Conservation (phyloP, 2,797 vertebrate genomes). For the Smutsia gigantea region DNA sequence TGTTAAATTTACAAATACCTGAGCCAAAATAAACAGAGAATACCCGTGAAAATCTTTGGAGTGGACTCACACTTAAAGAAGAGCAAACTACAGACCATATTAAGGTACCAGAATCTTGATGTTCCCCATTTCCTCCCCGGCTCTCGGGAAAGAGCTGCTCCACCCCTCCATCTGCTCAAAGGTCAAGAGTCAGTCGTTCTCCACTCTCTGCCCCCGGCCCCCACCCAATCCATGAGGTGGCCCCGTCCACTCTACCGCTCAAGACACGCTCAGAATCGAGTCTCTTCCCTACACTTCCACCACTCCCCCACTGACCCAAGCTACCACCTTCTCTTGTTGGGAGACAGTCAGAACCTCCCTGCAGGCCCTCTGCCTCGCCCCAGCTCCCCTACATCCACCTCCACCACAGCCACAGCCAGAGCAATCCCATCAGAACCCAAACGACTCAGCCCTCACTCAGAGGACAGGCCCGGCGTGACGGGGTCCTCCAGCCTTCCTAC, state of each 20-base stretch:
- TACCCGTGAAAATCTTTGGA: neutral
- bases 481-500: neutral
- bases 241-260: neutral
- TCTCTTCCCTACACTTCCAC: neutral
- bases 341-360: neutral
- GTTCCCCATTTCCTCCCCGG: neutral
- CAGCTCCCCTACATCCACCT: neutral
- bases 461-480: neutral
- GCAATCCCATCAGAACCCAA: neutral
- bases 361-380: neutral
- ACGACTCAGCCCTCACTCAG: neutral
- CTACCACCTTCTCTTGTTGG: neutral
- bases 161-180: neutral
- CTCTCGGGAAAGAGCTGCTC: neutral
- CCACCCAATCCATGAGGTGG: neutral
- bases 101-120: neutral
- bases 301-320: no score
- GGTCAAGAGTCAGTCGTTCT: neutral
- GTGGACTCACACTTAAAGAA: neutral
- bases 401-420: neutral
- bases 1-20: neutral
- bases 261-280: neutral
- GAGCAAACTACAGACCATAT: neutral
- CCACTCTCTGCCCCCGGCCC: neutral
- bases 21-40: neutral